Evolutionary conservation across 2,113 vertebrate species (phyloP).

Genomic region (Pteropus alecto): DNA sequence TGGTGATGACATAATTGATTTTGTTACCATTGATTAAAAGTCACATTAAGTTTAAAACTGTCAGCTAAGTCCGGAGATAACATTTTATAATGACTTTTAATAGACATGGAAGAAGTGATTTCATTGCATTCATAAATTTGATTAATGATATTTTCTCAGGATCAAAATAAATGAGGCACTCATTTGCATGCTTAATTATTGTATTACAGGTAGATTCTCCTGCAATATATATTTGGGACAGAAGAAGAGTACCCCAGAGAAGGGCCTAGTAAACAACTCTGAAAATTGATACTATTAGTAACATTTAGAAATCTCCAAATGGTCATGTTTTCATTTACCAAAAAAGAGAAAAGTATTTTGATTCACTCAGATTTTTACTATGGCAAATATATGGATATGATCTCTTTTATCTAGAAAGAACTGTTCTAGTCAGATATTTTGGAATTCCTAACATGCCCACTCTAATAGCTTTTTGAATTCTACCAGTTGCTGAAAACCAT

Average conservation of each 20-base stretch:
- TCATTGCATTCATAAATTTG: conserved; percentile 71
- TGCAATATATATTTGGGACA: background rate
- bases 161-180: conserved; percentile 61
- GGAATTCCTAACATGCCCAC: background rate
- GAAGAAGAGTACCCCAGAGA: background rate
- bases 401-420: conserved; percentile 50
- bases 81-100: conserved; percentile 73
- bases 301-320: conserved; percentile 6
- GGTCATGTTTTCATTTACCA: background rate
- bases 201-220: conserved; percentile 31
- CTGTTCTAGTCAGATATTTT: conserved; percentile 62
- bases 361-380: background rate
- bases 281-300: background rate
- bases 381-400: background rate
- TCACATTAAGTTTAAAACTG: conserved; percentile 65
- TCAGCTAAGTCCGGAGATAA: conserved; percentile 62
- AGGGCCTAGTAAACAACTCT: background rate
- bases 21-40: conserved; percentile 67
- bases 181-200: conserved; percentile 60
- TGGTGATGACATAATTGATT: conserved; percentile 64
- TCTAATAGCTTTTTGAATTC: background rate
- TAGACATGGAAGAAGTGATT: conserved; percentile 74
- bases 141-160: conserved; percentile 72
- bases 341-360: background rate
- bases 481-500: background rate